These are phyloP conservation scores for Polypedilum pembai DNA, from an alignment of 1,140 invertebrate genomes.

Conservation along the genomic window DNA sequence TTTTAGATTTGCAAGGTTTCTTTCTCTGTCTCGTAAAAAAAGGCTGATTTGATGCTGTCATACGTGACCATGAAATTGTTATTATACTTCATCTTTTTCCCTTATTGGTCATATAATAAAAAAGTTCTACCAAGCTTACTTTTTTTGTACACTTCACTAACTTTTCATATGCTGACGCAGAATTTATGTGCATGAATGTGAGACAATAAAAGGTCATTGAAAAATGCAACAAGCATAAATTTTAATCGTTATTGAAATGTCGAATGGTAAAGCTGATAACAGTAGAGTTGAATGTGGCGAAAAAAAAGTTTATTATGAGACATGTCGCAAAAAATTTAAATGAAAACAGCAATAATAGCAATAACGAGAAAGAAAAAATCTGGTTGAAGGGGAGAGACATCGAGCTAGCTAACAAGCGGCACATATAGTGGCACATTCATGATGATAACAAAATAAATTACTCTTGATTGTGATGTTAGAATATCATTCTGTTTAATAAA, in stretches of 20 bases:
- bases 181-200: background rate
- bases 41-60: slow-evolving; percentile 10
- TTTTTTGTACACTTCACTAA: background rate
- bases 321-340: too few relatives aligned
- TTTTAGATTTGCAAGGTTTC: slow-evolving; percentile 4
- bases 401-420: background rate
- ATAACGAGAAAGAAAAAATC: too few relatives aligned
- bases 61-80: slow-evolving; percentile 17
- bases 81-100: background rate
- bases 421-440: background rate
- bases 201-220: slow-evolving; percentile 13
- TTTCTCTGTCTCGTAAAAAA: background rate
- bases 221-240: slow-evolving; percentile 18
- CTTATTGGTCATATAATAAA: background rate
- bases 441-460: background rate
- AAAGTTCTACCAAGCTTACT: background rate
- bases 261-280: background rate
- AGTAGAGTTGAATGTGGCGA: background rate
- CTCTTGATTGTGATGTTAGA: slow-evolving; percentile 6
- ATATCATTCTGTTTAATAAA: slow-evolving; percentile 19
- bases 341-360: too few relatives aligned
- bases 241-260: slow-evolving; percentile 19
- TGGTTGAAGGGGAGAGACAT: background rate
- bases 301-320: too few relatives aligned
- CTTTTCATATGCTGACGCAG: background rate